Evolutionary conservation across 2,888 invertebrate genomes (phyloP).

Genomic region (Zhengitettix transpicula): DNA sequence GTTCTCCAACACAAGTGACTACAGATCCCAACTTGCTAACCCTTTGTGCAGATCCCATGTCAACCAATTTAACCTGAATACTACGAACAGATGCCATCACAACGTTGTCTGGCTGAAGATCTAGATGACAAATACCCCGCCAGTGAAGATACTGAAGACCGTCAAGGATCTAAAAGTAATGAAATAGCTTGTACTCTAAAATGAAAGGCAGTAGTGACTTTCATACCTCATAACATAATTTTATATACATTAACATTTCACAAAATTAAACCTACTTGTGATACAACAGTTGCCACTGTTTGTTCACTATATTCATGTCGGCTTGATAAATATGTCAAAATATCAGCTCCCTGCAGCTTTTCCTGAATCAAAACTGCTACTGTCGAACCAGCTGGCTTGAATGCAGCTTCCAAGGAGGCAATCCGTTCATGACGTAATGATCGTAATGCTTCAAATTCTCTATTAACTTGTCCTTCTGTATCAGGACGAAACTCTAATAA

Average conservation of each 20-base stretch:
- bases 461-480: slow-evolving; percentile 46
- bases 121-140: slow-evolving; percentile 75
- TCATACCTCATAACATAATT: background rate
- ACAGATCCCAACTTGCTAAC: slow-evolving; percentile 63
- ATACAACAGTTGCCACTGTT: slow-evolving; percentile 70
- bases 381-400: slow-evolving; percentile 46
- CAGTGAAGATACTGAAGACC: slow-evolving; percentile 90
- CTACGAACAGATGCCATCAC: slow-evolving; percentile 77
- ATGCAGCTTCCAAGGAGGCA: slow-evolving; percentile 54
- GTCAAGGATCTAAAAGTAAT: slow-evolving; percentile 44
- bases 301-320: slow-evolving; percentile 86
- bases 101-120: slow-evolving; percentile 88
- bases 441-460: slow-evolving; percentile 71
- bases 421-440: slow-evolving; percentile 79
- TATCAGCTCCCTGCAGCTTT: slow-evolving; percentile 79
- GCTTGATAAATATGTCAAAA: slow-evolving; percentile 74
- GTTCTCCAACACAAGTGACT: slow-evolving; percentile 50
- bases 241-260: no score
- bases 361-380: slow-evolving; percentile 60
- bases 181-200: background rate
- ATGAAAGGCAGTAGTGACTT: background rate
- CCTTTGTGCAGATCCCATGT: slow-evolving; percentile 74
- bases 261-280: slow-evolving; percentile 37
- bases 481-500: slow-evolving; percentile 51
- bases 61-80: slow-evolving; percentile 76